These are phyloP conservation scores for Apis cerana DNA, from an alignment of 1,140 invertebrate genomes.

Conservation along the genomic window DNA sequence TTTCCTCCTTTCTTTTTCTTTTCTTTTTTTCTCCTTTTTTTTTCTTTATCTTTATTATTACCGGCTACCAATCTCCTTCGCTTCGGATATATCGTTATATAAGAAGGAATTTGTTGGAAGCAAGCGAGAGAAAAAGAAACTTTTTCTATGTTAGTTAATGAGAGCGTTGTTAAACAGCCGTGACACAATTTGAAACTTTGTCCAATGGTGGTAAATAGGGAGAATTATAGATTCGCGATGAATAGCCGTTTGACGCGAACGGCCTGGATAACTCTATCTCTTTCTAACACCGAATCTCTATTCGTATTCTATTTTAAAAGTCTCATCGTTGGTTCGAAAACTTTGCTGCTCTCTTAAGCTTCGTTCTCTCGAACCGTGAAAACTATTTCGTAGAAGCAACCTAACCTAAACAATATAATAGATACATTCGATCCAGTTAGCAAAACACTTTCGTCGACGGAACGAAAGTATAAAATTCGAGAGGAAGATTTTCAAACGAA, in stretches of 20 bases:
- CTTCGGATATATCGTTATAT: slow-evolving; percentile 11
- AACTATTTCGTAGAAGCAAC: too few species aligned
- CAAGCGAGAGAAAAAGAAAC: slow-evolving; percentile 20
- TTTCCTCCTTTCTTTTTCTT: slow-evolving; percentile 68
- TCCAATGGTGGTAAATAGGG: neutral
- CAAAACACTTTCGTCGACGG: too few species aligned
- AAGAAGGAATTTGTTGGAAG: slow-evolving; percentile 9
- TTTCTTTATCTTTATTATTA: slow-evolving; percentile 66
- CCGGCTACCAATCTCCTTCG: slow-evolving; percentile 55
- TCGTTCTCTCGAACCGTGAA: too few species aligned
- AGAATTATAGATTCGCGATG: neutral
- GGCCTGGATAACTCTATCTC: neutral
- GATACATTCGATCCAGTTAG: too few species aligned
- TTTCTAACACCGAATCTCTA: too few species aligned
- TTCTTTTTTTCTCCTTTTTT: slow-evolving; percentile 61
- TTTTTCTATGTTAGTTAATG: slow-evolving; percentile 38
- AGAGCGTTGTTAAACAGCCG: slow-evolving; percentile 22
- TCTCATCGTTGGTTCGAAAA: too few species aligned
- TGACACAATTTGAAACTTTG: slow-evolving; percentile 16
- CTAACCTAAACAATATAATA: too few species aligned
- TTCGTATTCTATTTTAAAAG: too few species aligned
- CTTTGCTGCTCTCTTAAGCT: too few species aligned
- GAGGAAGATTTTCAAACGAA: too few species aligned
- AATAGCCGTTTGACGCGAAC: neutral
- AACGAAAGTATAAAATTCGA: too few species aligned